Conservation (phyloP, 2,888 invertebrate genomes). For the Blomia tropicalis region DNA sequence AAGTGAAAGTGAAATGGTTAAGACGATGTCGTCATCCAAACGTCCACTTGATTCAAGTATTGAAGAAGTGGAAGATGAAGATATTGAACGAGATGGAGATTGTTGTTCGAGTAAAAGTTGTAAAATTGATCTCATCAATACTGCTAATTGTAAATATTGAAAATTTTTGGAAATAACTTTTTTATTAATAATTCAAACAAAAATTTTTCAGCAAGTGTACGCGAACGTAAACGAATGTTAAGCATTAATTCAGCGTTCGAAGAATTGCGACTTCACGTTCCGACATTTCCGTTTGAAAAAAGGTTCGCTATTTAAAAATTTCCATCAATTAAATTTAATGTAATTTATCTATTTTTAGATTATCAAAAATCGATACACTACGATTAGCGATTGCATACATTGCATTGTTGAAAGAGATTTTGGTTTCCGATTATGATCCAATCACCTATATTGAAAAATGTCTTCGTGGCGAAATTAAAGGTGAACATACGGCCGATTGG, state of each 20-base stretch:
- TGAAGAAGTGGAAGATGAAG: background rate
- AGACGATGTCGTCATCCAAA: background rate
- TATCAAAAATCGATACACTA: constrained; percentile 95
- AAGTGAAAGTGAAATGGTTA: too few species aligned
- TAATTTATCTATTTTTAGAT: constrained; percentile 31
- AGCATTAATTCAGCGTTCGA: constrained; percentile 76
- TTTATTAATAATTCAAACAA: background rate
- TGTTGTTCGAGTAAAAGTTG: background rate
- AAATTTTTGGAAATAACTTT: background rate
- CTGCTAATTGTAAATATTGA: background rate
- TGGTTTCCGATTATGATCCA: constrained; percentile 75
- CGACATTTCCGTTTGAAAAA: constrained; percentile 97
- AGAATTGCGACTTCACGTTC: constrained; percentile 89
- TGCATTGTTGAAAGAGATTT: constrained; percentile 70
- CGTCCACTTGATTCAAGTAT: background rate
- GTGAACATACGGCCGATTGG: constrained; percentile 69
- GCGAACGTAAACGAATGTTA: constrained; percentile 93
- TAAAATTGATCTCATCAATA: constrained; percentile 9
- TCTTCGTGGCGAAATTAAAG: constrained; percentile 70
- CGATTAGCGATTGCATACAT: constrained; percentile 94
- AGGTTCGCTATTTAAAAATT: constrained; percentile 37
- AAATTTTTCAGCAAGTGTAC: constrained; percentile 68
- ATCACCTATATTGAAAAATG: constrained; percentile 83
- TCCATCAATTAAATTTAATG: background rate
- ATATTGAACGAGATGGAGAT: background rate